Base-by-base conservation (phyloP, 92 coral and sea anemone genomes). In the Epizoanthus ramosus region DNA sequence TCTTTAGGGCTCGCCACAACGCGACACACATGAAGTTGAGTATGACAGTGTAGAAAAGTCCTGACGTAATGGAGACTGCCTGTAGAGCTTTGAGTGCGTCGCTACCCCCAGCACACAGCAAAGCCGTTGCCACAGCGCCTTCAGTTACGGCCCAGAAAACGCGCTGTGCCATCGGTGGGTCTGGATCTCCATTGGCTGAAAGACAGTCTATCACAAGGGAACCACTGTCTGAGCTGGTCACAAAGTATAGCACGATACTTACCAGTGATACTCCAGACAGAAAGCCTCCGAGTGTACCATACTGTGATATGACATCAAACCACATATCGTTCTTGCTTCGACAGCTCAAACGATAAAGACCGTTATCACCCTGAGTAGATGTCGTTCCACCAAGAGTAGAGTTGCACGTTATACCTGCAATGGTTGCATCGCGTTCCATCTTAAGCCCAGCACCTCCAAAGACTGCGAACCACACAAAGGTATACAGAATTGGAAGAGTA, bases 121-220 rank as follows among this genome's bases (percentile, higher is more conserved):
- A 90, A 17, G 94, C 98, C n/a, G 95, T 89, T 15, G 98, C 98
- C 3, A 91, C 88, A 3, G 98, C 98, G 1, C 98, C 95, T 22
- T 81, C 90, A 12, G 90, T 82, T 37, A 87, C 59, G 35, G 90
- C 90, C 90, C 90, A 87, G 66, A 87, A 87, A 35, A 87, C 73
- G 52, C 90, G 84, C 53, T 87, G 90, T 3, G 68, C 61, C 9
- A 83, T 73, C 24, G 90, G 90, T 10, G 90, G 90, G 19, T 87
- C 74, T 1, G 90, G 87, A 61, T 83, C 80, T 41, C 90, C 90
- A 50, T 87, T 87, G 72, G 90, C 90, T 5, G 90, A 87, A 37
- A 87, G 75, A 67, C 87, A 87, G 41, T 87, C 90, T 52, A 87
- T 87, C 18, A 87, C 90, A 52, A 87, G 84, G 41, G 90, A 87